Evolutionary conservation across 92 coral and sea anemone species (phyloP), one percentile per base, ranked within the genome.

Genomic region (Epizoanthus scotinus): DNA sequence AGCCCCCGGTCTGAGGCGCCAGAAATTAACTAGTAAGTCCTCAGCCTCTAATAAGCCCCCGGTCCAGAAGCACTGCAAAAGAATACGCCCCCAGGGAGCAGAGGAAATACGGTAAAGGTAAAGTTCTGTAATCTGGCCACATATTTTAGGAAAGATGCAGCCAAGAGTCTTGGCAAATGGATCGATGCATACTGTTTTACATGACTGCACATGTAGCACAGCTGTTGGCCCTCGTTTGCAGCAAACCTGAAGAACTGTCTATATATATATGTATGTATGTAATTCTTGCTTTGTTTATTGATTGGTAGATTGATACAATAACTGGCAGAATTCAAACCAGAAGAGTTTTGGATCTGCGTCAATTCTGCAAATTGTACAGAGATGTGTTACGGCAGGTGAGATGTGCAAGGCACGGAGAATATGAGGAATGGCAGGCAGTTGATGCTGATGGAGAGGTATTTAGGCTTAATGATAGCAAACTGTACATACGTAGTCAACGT

Each of bases 401-500:
- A 44, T 86, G 88, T 67, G 79, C 94, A 31, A 81, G 55, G 55
- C 85, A 84, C 42, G 58, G 81, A 36, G 84, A 70, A 20, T 94
- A 90, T 18, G 94, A 92, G 34, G 91, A 90, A 71, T 92, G 97
- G 97, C 91, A 92, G 71, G 89, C 87, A 70, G 94, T 92, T 15
- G 87, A 90, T 34, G 84, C 84, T 25, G 42, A 73, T 78, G 97
- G 97, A 18, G 94, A 92, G 90, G 97, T 90, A 73, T 54, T 2
- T 10, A 34, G 56, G 78, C 20, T 21, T 44, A 25, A 40, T 65
- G 7, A 50, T 47, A 47, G 52, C 17, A 47, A 47, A 20, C 63
- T 15, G 28, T 22, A 22, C 3, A 59, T n/a, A n/a, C n/a, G n/a
- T n/a, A n/a, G n/a, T n/a, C n/a, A n/a, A n/a, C n/a, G 63, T n/a